Evolutionary conservation across 2,888 invertebrate species (phyloP), one percentile per base, ranked within the genome.

Genomic region (Xestoiulus laeticollis): DNA sequence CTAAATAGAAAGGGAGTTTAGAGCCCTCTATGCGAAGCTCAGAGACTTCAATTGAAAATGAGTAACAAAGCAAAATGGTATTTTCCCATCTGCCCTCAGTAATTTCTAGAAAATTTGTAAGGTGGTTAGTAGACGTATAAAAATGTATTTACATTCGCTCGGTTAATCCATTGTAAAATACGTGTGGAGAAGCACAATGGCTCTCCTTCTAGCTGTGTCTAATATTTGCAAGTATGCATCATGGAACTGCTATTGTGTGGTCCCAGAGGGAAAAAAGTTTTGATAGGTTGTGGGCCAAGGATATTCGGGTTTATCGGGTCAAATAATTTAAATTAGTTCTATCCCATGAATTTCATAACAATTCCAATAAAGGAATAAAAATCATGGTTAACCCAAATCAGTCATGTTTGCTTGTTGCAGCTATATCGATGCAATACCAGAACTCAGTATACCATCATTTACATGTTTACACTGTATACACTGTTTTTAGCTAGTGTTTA

Each of bases 101-200:
- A 59, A 59, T 59, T 59, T 59, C 22, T 59, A 8, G 59, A n/a
- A 59, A 59, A 59, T 59, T 59, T 59, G 59, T 59, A 59, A 59
- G 59, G 59, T 59, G 59, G 59, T 59, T 59, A 22, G 59, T 59
- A 59, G 59, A 59, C 59, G 59, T 22, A 59, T 59, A 59, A 59
- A 59, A 59, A 22, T 22, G 59, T 59, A 59, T 59, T 59, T 59
- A 59, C 59, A 59, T 59, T 59, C 59, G 59, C 59, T 59, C 59
- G 59, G 59, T 59, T 59, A 59, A 59, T 59, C 59, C 59, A 59
- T 59, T 59, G 59, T 59, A 59, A 59, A 59, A 22, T n/a, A 59
- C 59, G 6, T 59, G 59, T 22, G 59, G 59, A 59, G 59, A 59
- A 59, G 22, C 22, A 59, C 59, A 59, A 59, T 59, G 59, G 59